A percentile compares a stretch with the other conserved stretches of the same genome.
Evolutionary conservation across 2,888 invertebrate genomes (phyloP).

Genomic region (Athalia rosae): DNA sequence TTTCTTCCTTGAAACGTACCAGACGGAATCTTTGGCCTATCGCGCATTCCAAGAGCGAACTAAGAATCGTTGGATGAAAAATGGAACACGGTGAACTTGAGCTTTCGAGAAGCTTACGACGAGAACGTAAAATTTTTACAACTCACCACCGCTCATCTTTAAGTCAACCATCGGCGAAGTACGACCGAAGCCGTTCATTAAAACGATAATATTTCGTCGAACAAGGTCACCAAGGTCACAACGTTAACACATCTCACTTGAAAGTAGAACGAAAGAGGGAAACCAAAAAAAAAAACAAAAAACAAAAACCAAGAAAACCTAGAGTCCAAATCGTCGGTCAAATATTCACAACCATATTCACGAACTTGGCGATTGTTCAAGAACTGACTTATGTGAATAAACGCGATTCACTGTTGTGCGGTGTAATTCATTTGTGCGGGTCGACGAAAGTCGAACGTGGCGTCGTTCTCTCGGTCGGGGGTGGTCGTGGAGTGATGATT

Average conservation of each 20-base stretch:
- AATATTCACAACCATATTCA: slow-evolving; percentile 21
- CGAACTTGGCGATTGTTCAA: background rate
- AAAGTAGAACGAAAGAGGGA: background rate
- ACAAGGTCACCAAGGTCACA: slow-evolving; percentile 32
- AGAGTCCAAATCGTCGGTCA: background rate
- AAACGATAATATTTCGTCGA: background rate
- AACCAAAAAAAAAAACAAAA: background rate
- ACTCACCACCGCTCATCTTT: slow-evolving; percentile 61
- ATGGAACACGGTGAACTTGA: background rate
- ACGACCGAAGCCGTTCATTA: slow-evolving; percentile 62
- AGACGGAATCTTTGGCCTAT: too few species aligned
- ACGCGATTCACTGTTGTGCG: background rate
- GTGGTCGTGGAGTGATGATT: slow-evolving; percentile 11
- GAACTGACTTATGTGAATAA: background rate
- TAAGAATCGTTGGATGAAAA: background rate
- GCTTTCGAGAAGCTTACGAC: background rate
- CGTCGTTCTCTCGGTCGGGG: slow-evolving; percentile 9
- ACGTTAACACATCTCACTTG: slow-evolving; percentile 41
- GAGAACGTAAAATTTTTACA: background rate
- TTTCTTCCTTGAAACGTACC: too few species aligned
- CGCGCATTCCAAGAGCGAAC: background rate
- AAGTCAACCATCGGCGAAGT: slow-evolving; percentile 61
- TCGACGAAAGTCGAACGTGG: background rate
- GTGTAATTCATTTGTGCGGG: background rate
- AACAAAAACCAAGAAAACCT: too few species aligned